phyloP scores from a whole-genome alignment of 2,888 invertebrate species.

The Thera britannica region DNA sequence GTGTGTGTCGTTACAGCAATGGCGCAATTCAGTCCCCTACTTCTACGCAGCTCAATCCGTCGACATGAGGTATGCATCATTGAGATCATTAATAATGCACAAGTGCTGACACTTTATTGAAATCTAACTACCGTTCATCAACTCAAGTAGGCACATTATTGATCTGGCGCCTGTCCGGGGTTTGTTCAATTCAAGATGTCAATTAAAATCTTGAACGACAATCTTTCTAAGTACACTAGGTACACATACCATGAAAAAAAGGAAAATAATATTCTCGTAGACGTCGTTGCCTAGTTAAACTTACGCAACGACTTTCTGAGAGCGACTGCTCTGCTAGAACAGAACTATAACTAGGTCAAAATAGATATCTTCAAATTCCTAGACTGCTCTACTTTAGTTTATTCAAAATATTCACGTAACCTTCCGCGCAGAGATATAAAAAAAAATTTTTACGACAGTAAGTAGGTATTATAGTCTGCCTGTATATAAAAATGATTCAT shows the following conservation, averaged over 20 bases:
- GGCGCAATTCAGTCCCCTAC: constrained; percentile 77
- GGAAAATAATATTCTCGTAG: neutral
- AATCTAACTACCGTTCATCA: constrained; percentile 72
- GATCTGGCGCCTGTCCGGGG: constrained; percentile 68
- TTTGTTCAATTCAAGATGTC: constrained; percentile 57
- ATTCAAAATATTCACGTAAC: neutral
- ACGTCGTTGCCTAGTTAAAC: neutral
- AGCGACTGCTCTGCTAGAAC: neutral
- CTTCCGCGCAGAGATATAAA: neutral
- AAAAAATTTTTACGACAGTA: too few species aligned
- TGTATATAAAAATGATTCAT: too few species aligned
- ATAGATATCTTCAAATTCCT: neutral
- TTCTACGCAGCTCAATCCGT: constrained; percentile 78
- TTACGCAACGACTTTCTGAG: constrained; percentile 6
- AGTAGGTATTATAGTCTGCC: neutral
- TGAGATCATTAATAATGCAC: constrained; percentile 45
- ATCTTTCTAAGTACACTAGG: neutral
- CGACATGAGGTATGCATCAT: constrained; percentile 72
- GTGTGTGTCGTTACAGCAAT: constrained; percentile 71
- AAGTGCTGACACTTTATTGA: constrained; percentile 53
- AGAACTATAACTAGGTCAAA: constrained; percentile 3
- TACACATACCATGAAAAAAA: neutral
- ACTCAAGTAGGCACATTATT: constrained; percentile 65
- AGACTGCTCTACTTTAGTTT: constrained; percentile 4
- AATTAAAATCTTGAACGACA: constrained; percentile 12